phyloP scores from a whole-genome alignment of 2,113 vertebrate genomes.

The Ophthalmolycus amberensis region DNA sequence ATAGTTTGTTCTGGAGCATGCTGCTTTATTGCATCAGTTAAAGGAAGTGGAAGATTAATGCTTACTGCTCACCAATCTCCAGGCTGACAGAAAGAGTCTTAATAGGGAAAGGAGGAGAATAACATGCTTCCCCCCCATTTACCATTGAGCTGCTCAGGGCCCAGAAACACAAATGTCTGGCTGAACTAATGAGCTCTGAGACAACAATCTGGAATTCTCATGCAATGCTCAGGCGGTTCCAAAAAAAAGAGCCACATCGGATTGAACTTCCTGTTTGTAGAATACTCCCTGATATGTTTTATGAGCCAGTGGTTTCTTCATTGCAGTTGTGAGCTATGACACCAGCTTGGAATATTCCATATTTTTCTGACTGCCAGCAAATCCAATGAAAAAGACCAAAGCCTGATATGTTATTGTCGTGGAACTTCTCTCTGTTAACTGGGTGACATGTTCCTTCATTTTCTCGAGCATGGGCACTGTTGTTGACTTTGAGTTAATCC shows the following conservation, averaged over 20 bases:
- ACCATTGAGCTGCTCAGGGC: not conserved
- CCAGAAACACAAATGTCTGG: constrained; percentile 22
- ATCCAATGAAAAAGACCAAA: not conserved
- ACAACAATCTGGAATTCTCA: constrained; percentile 8
- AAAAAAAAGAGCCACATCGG: not conserved
- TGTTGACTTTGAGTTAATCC: not conserved
- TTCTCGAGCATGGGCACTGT: not conserved
- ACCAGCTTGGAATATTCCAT: not conserved
- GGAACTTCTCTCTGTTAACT: not conserved
- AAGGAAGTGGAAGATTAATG: constrained; percentile 20
- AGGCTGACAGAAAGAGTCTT: constrained; percentile 1
- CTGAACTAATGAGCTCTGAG: constrained; percentile 26
- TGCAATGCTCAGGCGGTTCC: not conserved
- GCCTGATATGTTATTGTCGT: not conserved
- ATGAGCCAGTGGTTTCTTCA: not conserved
- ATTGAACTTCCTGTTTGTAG: not conserved
- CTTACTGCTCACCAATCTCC: constrained; percentile 15
- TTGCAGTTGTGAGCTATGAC: not conserved
- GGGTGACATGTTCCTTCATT: not conserved
- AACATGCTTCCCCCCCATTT: not conserved
- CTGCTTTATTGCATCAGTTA: constrained; percentile 25
- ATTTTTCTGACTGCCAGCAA: not conserved
- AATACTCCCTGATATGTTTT: not conserved
- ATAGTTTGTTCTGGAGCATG: constrained; percentile 1
- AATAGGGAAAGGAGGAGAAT: not conserved